Evolutionary conservation across 2,888 invertebrate genomes (phyloP).

Genomic region (Amorpha juglandis): DNA sequence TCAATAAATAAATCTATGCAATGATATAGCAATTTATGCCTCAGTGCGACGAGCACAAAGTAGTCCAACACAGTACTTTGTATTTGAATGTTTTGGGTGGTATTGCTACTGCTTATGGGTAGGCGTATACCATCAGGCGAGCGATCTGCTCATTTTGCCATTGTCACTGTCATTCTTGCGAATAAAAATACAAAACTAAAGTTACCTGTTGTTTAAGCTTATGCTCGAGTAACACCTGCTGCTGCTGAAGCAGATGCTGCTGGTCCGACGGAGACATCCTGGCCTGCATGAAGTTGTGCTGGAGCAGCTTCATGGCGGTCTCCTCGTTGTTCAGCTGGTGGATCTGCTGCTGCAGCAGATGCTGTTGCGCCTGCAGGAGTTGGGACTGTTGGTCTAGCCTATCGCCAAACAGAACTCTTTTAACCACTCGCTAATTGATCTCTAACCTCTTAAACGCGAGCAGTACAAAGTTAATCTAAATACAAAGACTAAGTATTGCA

Average conservation of each 20-base stretch:
- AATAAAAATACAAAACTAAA: slow-evolving; percentile 19
- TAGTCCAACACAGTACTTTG: no score
- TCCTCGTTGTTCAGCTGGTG: slow-evolving; percentile 80
- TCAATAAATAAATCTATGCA: no score
- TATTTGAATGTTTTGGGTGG: no score
- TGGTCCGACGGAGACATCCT: slow-evolving; percentile 75
- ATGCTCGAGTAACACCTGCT: slow-evolving; percentile 64
- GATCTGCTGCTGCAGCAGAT: slow-evolving; percentile 81
- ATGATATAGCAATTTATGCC: no score
- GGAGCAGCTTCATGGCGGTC: slow-evolving; percentile 83
- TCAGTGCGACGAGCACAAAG: neutral
- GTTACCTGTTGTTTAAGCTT: slow-evolving; percentile 67
- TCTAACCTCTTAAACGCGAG: slow-evolving; percentile 15
- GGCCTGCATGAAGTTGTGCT: slow-evolving; percentile 83
- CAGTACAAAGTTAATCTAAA: neutral
- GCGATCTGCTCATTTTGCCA: no score
- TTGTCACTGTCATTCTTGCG: no score
- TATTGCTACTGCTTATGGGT: no score
- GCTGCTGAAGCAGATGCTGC: slow-evolving; percentile 60
- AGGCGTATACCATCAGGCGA: no score
- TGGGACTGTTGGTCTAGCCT: slow-evolving; percentile 78
- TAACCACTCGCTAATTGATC: slow-evolving; percentile 17
- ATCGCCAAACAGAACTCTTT: slow-evolving; percentile 31
- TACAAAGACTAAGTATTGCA: neutral
- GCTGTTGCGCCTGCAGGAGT: slow-evolving; percentile 75